Evolutionary conservation across 2,113 vertebrate genomes (phyloP).

Genomic region (Columba livia): DNA sequence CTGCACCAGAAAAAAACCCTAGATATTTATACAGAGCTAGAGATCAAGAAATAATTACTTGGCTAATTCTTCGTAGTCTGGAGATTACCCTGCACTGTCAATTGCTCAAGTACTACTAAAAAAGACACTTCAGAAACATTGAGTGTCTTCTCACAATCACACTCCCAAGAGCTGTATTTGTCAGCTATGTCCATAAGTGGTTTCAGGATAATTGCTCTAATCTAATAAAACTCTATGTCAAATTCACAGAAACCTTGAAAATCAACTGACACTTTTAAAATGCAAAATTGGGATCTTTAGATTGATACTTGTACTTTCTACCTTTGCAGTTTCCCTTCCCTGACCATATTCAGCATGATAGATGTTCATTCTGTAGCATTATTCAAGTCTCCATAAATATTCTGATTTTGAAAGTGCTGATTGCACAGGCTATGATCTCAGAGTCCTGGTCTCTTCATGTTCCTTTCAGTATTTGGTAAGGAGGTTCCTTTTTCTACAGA

Average conservation of each 20-base stretch:
- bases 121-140: slow-evolving; percentile 1
- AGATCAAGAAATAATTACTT: slow-evolving; percentile 37
- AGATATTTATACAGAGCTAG: slow-evolving; percentile 34
- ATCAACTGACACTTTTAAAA: background rate
- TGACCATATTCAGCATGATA: fast-evolving
- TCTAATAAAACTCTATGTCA: background rate
- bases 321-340: background rate
- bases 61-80: slow-evolving; percentile 9
- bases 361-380: background rate
- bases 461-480: background rate
- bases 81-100: background rate
- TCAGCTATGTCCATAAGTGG: background rate
- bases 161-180: background rate
- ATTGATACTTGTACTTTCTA: background rate
- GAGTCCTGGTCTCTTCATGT: background rate
- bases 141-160: slow-evolving; percentile 1
- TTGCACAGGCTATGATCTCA: background rate
- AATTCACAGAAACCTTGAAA: background rate
- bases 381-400: background rate
- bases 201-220: slow-evolving; percentile 15
- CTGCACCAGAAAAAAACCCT: background rate
- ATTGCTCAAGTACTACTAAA: slow-evolving; percentile 13
- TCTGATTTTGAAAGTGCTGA: background rate
- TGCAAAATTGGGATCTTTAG: background rate
- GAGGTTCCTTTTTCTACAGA: background rate